Percentiles rank a stretch among this genome's conserved stretches.
These are phyloP conservation scores for Ormyrus rosae DNA, from an alignment of 2,888 invertebrate genomes.

Conservation along the genomic window DNA sequence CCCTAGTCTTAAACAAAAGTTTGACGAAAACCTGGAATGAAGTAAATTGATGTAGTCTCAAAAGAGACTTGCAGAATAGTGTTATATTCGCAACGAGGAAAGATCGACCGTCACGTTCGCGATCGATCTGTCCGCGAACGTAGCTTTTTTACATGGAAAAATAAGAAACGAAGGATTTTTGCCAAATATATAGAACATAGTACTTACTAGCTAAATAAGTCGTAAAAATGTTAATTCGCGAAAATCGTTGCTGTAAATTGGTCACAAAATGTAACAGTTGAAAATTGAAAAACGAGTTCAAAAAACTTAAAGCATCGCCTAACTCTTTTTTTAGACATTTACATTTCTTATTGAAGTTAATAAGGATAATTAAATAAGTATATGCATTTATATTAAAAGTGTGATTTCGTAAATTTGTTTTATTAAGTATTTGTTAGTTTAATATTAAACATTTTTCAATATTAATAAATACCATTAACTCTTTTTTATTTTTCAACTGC, in stretches of 20 bases:
- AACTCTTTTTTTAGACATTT: too few species aligned
- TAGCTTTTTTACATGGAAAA: constrained; percentile 74
- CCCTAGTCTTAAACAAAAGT: constrained; percentile 65
- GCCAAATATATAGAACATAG: constrained; percentile 72
- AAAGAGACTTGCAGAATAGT: constrained; percentile 56
- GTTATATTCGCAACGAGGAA: constrained; percentile 65
- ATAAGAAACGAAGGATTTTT: constrained; percentile 69
- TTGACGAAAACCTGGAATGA: constrained; percentile 64
- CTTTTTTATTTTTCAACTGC: constrained; percentile 49
- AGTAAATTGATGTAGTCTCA: constrained; percentile 36
- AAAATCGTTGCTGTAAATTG: constrained; percentile 52
- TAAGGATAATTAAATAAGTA: too few species aligned
- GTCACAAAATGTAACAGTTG: constrained; percentile 38
- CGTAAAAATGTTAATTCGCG: constrained; percentile 47
- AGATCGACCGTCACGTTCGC: constrained; percentile 61
- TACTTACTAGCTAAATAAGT: constrained; percentile 72
- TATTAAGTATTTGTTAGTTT: too few species aligned
- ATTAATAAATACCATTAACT: neutral
- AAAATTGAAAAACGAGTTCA: constrained; percentile 37
- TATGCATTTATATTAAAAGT: too few species aligned
- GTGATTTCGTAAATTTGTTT: too few species aligned
- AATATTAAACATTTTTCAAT: constrained; percentile 12
- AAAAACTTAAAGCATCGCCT: constrained; percentile 1
- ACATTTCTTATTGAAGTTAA: too few species aligned
- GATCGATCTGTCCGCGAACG: constrained; percentile 59